Base-by-base conservation (phyloP, 2,113 vertebrate species). In the Prietella phreatophila region DNA sequence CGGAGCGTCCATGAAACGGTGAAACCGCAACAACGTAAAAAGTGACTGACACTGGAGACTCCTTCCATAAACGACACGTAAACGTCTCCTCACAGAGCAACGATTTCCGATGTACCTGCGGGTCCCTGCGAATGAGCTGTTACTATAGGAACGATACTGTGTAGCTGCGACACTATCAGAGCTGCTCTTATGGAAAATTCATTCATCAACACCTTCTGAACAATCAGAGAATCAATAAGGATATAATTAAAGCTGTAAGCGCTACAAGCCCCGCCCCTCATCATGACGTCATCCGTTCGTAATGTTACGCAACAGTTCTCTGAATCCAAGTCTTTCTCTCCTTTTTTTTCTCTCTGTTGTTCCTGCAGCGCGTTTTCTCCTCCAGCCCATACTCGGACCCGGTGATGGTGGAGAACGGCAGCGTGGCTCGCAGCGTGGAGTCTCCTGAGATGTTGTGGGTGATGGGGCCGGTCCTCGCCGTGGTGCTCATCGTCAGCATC, bases 391-490 rank as follows among this genome's bases (percentile, higher is more conserved):
- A 98, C 93, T 99, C 98, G 0, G 98, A 99, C 89, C 96, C 96
- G 86, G 96, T 99, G 0, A 93, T 96, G 86, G 95, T 99, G 93
- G 91, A 94, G 65, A 90, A 94, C 50, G 92, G 92, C 8, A 27
- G 0, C 2, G 0, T 92, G 55, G 39, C 96, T 1, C 96, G 94
- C 85, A 96, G 96, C 69, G 94, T 95, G 88, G 98, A 99, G 83
- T 97, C 98, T 15, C 97, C 98, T 0, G 98, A 99, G 92, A 99
- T 99, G 98, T 91, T 99, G 90, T 99, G 98, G 98, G 98, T 99
- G 92, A 98, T 99, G 93, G 98, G 98, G 50, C 98, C 98, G 0
- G 98, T 99, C 90, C 92, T 99, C 92, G 98, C 98, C 0, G 98
- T 99, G 92, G 96, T 99, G 91, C 94, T 99, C 87, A 99, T 99